Evolutionary conservation across 1,140 invertebrate genomes (phyloP), one percentile per base, ranked within the genome.

Genomic region (Bombyx mandarina): DNA sequence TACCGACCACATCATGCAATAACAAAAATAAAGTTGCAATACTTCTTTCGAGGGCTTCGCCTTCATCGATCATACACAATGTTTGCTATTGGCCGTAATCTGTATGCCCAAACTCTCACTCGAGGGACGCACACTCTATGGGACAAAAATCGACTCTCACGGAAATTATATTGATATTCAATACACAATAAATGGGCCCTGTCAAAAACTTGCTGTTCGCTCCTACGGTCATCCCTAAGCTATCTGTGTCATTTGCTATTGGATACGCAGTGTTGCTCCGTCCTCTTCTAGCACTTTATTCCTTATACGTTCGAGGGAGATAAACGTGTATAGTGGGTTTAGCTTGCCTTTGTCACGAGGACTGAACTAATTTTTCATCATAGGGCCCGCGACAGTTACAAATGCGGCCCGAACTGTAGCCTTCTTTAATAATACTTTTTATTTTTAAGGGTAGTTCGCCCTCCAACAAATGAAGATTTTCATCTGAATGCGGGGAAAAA

Each of bases 391-490:
- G 88, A 89, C 88, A 88, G 85, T 87, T 79, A 89, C 88, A 89
- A 89, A 89, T 89, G 81, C 77, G 73, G 73, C 79, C 79, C 85
- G 82, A 89, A 89, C 86, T 88, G 88, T 89, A 86, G 87, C 79
- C 78, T 88, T 86, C 88, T 89, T 89, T 89, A 89, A 88, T 89
- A 89, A 89, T 89, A 89, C 86, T 88, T 88, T 88, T 89, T 88
- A 79, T 84, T 83, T 80, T 87, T 78, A 85, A 86, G 84, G 84
- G 84, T 86, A 82, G 79, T 76, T 79, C 79, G 71, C 84, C 82
- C 82, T 80, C 78, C 71, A 67, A 65, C 67, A 67, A 77, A 79
- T 82, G 73, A 83, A 82, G 81, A 87, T 87, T 87, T 86, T 84
- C 79, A 82, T 85, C 75, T 73, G 69, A 69, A 67, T 64, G 71